Evolutionary conservation across 2,113 vertebrate genomes (phyloP).

Genomic region (Budorcas taxicolor): DNA sequence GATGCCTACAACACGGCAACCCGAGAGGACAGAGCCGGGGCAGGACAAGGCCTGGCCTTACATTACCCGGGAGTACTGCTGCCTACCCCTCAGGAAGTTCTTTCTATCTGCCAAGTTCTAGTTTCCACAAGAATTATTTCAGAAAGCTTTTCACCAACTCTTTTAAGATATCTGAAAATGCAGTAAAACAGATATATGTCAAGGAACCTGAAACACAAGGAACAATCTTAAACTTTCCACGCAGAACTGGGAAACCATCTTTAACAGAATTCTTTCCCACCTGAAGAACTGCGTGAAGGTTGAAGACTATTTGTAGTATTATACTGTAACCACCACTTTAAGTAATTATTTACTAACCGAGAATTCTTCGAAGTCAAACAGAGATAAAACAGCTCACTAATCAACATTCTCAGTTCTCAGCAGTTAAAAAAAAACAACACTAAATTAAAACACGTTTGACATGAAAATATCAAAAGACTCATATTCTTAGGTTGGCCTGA

Average conservation of each 20-base stretch:
- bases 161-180: neutral
- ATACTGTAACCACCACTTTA: neutral
- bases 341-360: neutral
- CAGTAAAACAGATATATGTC: neutral
- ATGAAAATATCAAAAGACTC: neutral
- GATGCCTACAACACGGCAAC: neutral
- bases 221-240: rapidly evolving
- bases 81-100: neutral
- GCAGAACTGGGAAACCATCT: neutral
- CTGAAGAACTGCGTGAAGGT: neutral
- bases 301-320: neutral
- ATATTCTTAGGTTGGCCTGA: neutral
- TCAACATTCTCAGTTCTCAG: neutral
- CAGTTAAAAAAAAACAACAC: neutral
- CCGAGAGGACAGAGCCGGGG: neutral
- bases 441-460: neutral
- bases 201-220: neutral
- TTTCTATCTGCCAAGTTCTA: neutral
- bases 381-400: neutral
- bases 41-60: neutral
- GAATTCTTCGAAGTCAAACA: neutral
- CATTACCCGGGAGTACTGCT: rapidly evolving
- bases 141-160: neutral
- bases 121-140: neutral
- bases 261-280: neutral